Percentiles rank a stretch among this genome's conserved stretches.
phyloP scores from a whole-genome alignment of 2,888 invertebrate genomes.

The Drosophila nigritarsus region DNA sequence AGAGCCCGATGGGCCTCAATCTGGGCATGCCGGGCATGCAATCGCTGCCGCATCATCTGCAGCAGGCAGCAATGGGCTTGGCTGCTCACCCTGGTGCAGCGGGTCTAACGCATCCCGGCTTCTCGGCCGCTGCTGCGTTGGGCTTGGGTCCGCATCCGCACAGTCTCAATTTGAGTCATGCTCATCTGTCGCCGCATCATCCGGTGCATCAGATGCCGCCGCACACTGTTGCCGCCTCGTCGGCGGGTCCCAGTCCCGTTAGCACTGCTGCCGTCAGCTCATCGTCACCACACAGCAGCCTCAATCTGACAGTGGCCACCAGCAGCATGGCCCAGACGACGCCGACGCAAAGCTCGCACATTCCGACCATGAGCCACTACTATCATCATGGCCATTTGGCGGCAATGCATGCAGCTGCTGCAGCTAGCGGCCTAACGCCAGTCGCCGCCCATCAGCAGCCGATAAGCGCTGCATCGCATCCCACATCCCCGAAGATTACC shows the following conservation, averaged over 20 bases:
- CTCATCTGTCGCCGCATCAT: constrained; percentile 83
- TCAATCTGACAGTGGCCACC: constrained; percentile 76
- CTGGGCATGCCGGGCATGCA: constrained; percentile 82
- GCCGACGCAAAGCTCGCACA: constrained; percentile 78
- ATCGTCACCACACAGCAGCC: constrained; percentile 80
- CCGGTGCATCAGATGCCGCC: constrained; percentile 82
- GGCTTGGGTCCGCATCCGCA: constrained; percentile 82
- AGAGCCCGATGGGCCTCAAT: constrained; percentile 84
- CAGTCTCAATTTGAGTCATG: constrained; percentile 82
- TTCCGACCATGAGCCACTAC: constrained; percentile 83
- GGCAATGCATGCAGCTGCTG: constrained; percentile 80
- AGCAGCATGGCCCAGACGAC: constrained; percentile 71
- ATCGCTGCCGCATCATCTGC: constrained; percentile 82
- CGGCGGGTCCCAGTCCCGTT: constrained; percentile 51
- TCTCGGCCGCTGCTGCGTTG: constrained; percentile 82
- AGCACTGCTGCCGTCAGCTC: constrained; percentile 55
- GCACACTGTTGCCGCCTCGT: constrained; percentile 69
- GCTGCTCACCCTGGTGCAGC: constrained; percentile 77
- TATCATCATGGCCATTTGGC: constrained; percentile 81
- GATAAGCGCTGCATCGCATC: constrained; percentile 46
- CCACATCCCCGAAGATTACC: constrained; percentile 75
- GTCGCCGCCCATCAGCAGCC: constrained; percentile 80
- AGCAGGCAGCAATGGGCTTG: constrained; percentile 81
- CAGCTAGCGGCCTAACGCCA: constrained; percentile 73
- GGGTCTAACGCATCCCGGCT: constrained; percentile 82